These are phyloP conservation scores for Ictalurus punctatus DNA, from an alignment of 2,113 vertebrate species.

Conservation along the genomic window DNA sequence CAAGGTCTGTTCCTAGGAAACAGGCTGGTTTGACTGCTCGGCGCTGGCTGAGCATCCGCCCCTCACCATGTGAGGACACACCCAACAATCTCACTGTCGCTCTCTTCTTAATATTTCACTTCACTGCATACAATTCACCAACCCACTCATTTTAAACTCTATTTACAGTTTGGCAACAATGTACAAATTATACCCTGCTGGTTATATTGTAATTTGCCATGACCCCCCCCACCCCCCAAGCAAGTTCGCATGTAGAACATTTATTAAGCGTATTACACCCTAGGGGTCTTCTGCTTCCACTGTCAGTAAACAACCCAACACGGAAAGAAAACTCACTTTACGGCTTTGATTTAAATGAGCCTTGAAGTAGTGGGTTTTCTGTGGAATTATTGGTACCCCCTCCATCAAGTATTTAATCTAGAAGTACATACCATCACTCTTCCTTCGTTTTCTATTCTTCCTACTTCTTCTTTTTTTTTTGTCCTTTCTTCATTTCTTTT, in stretches of 20 bases:
- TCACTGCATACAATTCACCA: conserved; percentile 53
- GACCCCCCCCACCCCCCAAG: conserved; percentile 62
- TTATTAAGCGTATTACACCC: conserved; percentile 58
- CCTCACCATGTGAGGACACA: background rate
- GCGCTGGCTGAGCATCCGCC: background rate
- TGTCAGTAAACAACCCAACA: conserved; percentile 66
- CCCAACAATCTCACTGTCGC: conserved; percentile 43
- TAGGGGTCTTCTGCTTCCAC: conserved; percentile 51
- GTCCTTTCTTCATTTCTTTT: conserved; percentile 5
- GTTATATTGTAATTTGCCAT: conserved; percentile 68
- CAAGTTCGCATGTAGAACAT: conserved; percentile 69
- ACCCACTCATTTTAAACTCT: conserved; percentile 45
- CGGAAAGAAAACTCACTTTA: conserved; percentile 56
- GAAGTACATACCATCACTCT: background rate
- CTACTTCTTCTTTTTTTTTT: background rate
- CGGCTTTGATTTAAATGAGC: conserved; percentile 65
- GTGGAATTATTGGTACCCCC: conserved; percentile 57
- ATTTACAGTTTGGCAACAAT: conserved; percentile 58
- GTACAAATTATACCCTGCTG: conserved; percentile 55
- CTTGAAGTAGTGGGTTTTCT: conserved; percentile 51
- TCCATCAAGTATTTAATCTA: conserved; percentile 50
- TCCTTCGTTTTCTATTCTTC: conserved; percentile 14
- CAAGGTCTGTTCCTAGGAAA: conserved; percentile 30
- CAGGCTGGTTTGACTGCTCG: background rate
- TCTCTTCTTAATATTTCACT: conserved; percentile 29